A percentile compares a stretch with the other conserved stretches of the same genome.
Conservation (phyloP, 2,797 vertebrate genomes). For the Ctenopoma multispine region DNA sequence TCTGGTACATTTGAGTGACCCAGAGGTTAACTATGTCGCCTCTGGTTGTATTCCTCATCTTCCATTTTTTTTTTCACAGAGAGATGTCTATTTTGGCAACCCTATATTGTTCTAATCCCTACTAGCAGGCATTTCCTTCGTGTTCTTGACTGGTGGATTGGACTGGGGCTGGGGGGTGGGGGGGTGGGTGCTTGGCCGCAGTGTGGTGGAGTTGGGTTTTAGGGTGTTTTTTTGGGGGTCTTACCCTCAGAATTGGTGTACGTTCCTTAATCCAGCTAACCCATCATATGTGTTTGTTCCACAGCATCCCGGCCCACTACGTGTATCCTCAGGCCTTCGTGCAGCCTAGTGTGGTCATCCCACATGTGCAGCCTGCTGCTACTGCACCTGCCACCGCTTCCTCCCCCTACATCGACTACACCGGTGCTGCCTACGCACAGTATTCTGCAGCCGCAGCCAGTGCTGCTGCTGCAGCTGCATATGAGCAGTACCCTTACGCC, state of each 20-base stretch:
- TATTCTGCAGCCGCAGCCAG: slow-evolving; percentile 90
- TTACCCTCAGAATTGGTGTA: slow-evolving; percentile 3
- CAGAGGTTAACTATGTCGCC: slow-evolving; percentile 22
- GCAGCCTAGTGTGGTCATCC: slow-evolving; percentile 97
- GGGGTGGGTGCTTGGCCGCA: slow-evolving; percentile 74
- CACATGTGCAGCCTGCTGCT: slow-evolving; percentile 91
- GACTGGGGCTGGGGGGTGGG: slow-evolving; percentile 63
- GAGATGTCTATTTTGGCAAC: slow-evolving; percentile 94
- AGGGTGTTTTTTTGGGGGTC: slow-evolving; percentile 10
- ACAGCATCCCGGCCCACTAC: slow-evolving; percentile 98
- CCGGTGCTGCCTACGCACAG: slow-evolving; percentile 94
- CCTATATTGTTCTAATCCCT: slow-evolving; percentile 92
- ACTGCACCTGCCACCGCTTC: slow-evolving; percentile 88
- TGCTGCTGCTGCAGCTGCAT: slow-evolving; percentile 89
- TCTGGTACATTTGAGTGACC: slow-evolving; percentile 23
- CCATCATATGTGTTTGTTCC: slow-evolving; percentile 72
- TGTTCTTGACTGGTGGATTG: slow-evolving; percentile 78
- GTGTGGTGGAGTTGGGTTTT: slow-evolving; percentile 74
- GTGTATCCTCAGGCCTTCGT: slow-evolving; percentile 99
- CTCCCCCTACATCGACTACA: slow-evolving; percentile 97
- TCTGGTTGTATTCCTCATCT: slow-evolving; percentile 31
- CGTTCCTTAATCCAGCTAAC: slow-evolving; percentile 34
- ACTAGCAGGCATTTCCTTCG: slow-evolving; percentile 86
- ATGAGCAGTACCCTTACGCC: slow-evolving; percentile 96
- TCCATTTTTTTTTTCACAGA: slow-evolving; percentile 56